Conservation (phyloP, 2,113 vertebrate species). For the Archocentrus centrarchus region DNA sequence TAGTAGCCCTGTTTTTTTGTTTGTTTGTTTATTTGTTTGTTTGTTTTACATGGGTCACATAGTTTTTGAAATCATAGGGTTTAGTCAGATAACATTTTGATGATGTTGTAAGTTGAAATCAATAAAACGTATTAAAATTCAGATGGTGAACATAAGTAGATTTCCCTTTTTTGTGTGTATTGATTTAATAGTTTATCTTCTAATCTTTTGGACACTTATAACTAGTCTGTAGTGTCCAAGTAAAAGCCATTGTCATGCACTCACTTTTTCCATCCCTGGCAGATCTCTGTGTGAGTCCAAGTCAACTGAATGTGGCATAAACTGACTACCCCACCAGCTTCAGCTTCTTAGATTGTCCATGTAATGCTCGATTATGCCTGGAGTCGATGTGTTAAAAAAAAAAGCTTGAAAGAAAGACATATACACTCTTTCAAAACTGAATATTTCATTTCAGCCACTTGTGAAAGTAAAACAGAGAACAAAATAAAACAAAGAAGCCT, state of each 20-base stretch:
- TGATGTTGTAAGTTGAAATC: not conserved
- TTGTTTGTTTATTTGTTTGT: no score
- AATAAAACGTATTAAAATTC: not conserved
- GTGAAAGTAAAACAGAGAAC: not conserved
- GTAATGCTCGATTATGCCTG: not conserved
- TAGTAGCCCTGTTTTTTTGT: not conserved
- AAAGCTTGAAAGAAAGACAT: not conserved
- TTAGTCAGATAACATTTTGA: not conserved
- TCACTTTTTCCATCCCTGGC: not conserved
- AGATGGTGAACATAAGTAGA: not conserved
- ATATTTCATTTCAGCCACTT: not conserved
- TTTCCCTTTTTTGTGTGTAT: not conserved
- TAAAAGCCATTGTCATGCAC: not conserved
- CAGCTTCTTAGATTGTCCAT: not conserved
- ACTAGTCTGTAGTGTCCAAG: not conserved
- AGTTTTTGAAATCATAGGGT: not conserved
- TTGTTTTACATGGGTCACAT: not conserved
- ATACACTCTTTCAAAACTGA: not conserved
- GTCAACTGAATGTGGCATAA: not conserved
- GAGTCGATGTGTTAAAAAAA: not conserved
- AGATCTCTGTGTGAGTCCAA: not conserved
- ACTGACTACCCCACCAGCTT: not conserved
- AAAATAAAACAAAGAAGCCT: not conserved
- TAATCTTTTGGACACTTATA: not conserved
- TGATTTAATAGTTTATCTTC: not conserved